Percentiles rank a stretch among this genome's conserved stretches.
Conservation (phyloP, 2,888 invertebrate genomes). For the Andrena praecox region DNA sequence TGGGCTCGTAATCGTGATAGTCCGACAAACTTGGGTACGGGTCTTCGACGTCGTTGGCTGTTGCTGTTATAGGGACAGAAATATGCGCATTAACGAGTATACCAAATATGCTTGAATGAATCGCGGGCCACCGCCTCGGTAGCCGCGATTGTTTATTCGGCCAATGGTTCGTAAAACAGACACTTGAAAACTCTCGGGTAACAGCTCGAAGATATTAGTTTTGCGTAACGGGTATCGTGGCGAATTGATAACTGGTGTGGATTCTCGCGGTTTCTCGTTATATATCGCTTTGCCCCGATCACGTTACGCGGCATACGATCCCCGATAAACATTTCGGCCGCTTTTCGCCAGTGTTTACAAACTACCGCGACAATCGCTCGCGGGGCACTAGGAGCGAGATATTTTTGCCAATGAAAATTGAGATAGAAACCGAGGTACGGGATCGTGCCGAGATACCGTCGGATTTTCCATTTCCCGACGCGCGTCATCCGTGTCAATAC, state of each 20-base stretch:
- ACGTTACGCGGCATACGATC: constrained; percentile 44
- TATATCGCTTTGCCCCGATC: constrained; percentile 41
- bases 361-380: constrained; percentile 1
- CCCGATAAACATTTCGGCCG: constrained; percentile 41
- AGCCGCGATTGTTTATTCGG: constrained; percentile 23
- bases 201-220: constrained; percentile 3
- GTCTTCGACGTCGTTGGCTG: constrained; percentile 88
- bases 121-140: constrained; percentile 19
- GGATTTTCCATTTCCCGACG: constrained; percentile 30
- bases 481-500: constrained; percentile 40
- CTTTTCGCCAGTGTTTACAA: constrained; percentile 45
- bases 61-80: constrained; percentile 70
- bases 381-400: neutral
- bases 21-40: constrained; percentile 95
- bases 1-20: constrained; percentile 97
- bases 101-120: constrained; percentile 54
- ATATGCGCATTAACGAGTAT: constrained; percentile 43
- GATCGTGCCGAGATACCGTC: constrained; percentile 5
- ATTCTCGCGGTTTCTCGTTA: constrained; percentile 48
- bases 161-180: constrained; percentile 24
- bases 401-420: constrained; percentile 1
- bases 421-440: neutral
- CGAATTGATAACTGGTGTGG: constrained; percentile 24
- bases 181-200: constrained; percentile 4
- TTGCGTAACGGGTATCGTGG: constrained; percentile 32